Conservation (phyloP, 2,113 vertebrate species). For the Sinocyclocheilus maitianheensis region DNA sequence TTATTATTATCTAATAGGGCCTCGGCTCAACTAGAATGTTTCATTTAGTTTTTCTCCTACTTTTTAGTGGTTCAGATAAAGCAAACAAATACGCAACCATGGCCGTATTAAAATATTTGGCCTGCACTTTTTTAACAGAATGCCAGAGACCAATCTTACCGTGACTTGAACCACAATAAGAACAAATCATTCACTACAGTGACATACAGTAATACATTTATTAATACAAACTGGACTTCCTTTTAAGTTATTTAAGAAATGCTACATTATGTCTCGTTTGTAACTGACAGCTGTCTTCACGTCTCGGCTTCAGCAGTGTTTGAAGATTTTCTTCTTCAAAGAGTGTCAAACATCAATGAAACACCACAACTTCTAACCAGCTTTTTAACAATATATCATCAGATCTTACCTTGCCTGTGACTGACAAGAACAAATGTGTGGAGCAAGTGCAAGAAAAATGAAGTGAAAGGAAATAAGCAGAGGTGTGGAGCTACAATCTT, state of each 20-base stretch:
- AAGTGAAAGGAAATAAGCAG: constrained; percentile 72
- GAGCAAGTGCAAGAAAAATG: constrained; percentile 56
- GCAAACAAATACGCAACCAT: not conserved
- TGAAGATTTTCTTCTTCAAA: not conserved
- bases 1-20: not conserved
- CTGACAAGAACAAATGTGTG: constrained; percentile 20
- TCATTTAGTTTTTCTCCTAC: not conserved
- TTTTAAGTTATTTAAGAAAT: not conserved
- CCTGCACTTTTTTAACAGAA: not conserved
- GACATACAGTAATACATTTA: not conserved
- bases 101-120: not conserved
- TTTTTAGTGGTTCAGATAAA: not conserved
- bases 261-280: not conserved
- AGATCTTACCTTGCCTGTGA: constrained; percentile 51
- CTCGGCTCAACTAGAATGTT: not conserved
- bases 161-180: not conserved
- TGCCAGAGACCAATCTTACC: not conserved
- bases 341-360: not conserved
- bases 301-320: not conserved
- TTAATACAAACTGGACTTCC: not conserved
- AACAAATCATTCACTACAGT: not conserved
- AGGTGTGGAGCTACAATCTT: constrained; percentile 57
- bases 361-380: not conserved
- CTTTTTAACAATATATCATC: constrained; percentile 9
- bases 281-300: not conserved